A percentile compares a stretch with the other conserved stretches of the same genome.
phyloP scores from a whole-genome alignment of 2,797 vertebrate genomes.

The Lithobates pipiens region DNA sequence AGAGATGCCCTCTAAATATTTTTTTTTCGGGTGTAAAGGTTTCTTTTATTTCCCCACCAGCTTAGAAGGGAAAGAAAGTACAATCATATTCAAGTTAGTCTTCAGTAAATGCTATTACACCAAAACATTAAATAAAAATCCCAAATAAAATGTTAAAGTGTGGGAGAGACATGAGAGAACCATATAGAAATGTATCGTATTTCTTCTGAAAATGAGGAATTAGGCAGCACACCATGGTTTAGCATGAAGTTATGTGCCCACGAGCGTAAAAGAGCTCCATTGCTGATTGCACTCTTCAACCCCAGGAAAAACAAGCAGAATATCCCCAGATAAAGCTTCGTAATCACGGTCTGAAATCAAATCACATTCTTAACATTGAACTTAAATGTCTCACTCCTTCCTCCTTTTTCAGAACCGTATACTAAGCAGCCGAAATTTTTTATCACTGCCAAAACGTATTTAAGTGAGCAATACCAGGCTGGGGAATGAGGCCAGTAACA shows the following conservation, averaged over 20 bases:
- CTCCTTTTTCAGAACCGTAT: constrained; percentile 48
- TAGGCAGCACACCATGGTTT: constrained; percentile 30
- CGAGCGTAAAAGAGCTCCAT: constrained; percentile 24
- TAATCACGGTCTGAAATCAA: constrained; percentile 58
- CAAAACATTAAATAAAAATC: constrained; percentile 18
- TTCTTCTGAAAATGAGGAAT: constrained; percentile 20
- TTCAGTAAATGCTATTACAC: constrained; percentile 20
- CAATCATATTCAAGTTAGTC: constrained; percentile 8
- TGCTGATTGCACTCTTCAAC: constrained; percentile 45
- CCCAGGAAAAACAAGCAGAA: constrained; percentile 46
- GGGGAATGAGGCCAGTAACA: constrained; percentile 65
- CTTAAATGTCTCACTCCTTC: constrained; percentile 65
- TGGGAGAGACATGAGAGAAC: constrained; percentile 21
- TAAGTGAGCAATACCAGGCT: constrained; percentile 61
- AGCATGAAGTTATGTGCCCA: constrained; percentile 38
- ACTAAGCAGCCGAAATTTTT: constrained; percentile 60
- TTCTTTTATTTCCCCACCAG: not conserved
- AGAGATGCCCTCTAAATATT: not conserved
- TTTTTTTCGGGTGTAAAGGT: not conserved
- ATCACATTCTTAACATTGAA: constrained; percentile 53
- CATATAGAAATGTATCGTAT: constrained; percentile 29
- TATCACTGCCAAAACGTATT: constrained; percentile 64
- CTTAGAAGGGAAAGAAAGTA: not conserved
- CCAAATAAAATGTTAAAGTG: constrained; percentile 4
- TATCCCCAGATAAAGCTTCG: constrained; percentile 46